Percentiles rank a stretch among this genome's conserved stretches.
These are phyloP conservation scores for Artibeus lituratus DNA, from an alignment of 2,797 vertebrate species.

Conservation along the genomic window DNA sequence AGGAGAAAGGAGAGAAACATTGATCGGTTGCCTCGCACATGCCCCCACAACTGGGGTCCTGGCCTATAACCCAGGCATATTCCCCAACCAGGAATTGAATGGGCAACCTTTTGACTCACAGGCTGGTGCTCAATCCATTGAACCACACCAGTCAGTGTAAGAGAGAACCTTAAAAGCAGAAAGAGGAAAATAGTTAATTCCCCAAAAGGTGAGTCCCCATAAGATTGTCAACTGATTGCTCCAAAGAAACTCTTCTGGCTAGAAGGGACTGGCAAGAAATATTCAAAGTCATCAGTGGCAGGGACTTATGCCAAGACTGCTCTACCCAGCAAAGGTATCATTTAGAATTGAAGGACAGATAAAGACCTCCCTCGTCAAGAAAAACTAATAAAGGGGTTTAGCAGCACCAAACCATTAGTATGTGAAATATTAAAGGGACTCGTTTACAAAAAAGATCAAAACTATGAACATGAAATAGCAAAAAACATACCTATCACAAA, in stretches of 20 bases:
- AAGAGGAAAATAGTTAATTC: neutral
- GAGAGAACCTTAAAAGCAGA: neutral
- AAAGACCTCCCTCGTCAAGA: neutral
- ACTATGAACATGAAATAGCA: neutral
- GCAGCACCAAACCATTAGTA: neutral
- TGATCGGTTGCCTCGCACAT: neutral
- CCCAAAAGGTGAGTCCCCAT: neutral
- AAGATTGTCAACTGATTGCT: neutral
- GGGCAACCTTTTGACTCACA: too few relatives aligned
- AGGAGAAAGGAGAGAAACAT: neutral
- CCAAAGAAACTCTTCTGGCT: neutral
- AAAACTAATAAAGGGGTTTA: neutral
- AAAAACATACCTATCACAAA: neutral
- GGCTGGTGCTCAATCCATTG: neutral
- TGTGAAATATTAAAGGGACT: neutral
- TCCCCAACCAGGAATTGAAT: too few relatives aligned
- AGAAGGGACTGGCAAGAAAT: neutral
- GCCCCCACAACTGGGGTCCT: neutral
- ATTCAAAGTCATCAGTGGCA: neutral
- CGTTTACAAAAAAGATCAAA: neutral
- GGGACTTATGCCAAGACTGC: neutral
- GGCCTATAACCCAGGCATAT: neutral
- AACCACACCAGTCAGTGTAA: neutral
- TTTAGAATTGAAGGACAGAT: neutral
- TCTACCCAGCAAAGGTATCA: neutral